These are phyloP conservation scores for Bos javanicus DNA, from an alignment of 2,113 vertebrate genomes.

Conservation along the genomic window DNA sequence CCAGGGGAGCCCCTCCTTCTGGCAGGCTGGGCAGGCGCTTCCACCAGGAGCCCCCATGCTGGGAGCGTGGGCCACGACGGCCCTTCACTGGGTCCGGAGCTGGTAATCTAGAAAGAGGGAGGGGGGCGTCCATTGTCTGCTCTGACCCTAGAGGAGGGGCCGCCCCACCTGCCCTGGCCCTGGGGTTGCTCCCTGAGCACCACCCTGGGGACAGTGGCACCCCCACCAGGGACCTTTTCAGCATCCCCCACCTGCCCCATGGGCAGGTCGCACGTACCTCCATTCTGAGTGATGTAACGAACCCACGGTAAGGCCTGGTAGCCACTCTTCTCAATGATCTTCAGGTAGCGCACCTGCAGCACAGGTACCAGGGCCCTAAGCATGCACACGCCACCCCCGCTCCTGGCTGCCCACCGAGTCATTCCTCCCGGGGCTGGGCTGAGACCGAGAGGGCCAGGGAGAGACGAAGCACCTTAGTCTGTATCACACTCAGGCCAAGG, in stretches of 20 bases:
- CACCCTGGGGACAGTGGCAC: not conserved
- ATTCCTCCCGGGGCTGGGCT: not conserved
- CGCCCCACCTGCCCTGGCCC: not conserved
- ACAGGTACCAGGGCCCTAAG: not conserved
- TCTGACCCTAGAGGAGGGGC: not conserved
- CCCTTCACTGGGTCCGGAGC: slow-evolving; percentile 84
- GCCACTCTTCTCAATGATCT: slow-evolving; percentile 99
- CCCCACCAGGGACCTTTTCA: not conserved
- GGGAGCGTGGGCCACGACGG: not conserved
- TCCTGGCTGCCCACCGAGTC: accelerated
- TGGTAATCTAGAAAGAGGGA: slow-evolving; percentile 81
- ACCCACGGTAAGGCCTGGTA: slow-evolving; percentile 93
- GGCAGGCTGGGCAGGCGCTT: not conserved
- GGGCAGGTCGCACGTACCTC: slow-evolving; percentile 81
- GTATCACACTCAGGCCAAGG: accelerated
- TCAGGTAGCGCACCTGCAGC: slow-evolving; percentile 92
- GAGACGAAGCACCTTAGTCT: not conserved
- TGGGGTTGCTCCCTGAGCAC: not conserved
- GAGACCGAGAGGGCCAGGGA: not conserved
- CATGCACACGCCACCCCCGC: accelerated
- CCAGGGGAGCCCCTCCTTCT: not conserved
- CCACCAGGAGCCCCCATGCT: not conserved
- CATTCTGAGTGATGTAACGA: slow-evolving; percentile 97
- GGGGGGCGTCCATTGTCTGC: accelerated
- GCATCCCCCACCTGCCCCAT: accelerated